Conservation (phyloP, 2,888 invertebrate genomes). For the Anorthoa munda region DNA sequence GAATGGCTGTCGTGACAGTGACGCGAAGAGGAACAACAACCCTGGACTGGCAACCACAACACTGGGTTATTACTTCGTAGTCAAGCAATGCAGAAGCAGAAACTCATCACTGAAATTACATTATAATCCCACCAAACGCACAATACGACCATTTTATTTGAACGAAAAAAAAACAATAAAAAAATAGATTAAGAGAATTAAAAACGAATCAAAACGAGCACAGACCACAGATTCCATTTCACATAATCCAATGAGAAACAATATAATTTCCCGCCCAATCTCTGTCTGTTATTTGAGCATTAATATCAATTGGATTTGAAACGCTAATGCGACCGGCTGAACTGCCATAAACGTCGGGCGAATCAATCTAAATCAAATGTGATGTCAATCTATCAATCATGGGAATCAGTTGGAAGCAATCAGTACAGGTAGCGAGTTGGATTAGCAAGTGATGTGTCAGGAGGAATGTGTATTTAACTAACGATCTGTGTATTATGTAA, state of each 20-base stretch:
- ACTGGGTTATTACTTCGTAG: background rate
- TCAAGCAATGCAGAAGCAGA: constrained; percentile 2
- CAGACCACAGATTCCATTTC: constrained; percentile 28
- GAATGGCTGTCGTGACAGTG: too few species aligned
- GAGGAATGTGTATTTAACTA: constrained; percentile 16
- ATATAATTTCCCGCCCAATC: constrained; percentile 23
- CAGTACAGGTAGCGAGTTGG: constrained; percentile 28
- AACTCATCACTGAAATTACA: constrained; percentile 1
- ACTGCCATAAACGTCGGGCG: constrained; percentile 19
- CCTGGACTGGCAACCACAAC: too few species aligned
- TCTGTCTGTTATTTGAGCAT: constrained; percentile 39
- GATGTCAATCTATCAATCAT: constrained; percentile 58
- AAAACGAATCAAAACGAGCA: constrained; percentile 30
- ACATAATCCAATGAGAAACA: constrained; percentile 34
- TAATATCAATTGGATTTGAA: constrained; percentile 50
- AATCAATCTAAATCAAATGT: constrained; percentile 56
- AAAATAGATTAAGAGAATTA: constrained; percentile 36
- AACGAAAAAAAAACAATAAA: constrained; percentile 15
- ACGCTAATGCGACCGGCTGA: constrained; percentile 33
- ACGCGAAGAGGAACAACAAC: too few species aligned
- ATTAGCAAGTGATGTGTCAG: background rate
- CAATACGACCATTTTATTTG: background rate
- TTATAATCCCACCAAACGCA: constrained; percentile 10
- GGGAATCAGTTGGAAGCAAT: constrained; percentile 31
- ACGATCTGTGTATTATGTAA: constrained; percentile 18